Base-by-base conservation (phyloP, 1,140 invertebrate species). In the Oncopeltus fasciatus region DNA sequence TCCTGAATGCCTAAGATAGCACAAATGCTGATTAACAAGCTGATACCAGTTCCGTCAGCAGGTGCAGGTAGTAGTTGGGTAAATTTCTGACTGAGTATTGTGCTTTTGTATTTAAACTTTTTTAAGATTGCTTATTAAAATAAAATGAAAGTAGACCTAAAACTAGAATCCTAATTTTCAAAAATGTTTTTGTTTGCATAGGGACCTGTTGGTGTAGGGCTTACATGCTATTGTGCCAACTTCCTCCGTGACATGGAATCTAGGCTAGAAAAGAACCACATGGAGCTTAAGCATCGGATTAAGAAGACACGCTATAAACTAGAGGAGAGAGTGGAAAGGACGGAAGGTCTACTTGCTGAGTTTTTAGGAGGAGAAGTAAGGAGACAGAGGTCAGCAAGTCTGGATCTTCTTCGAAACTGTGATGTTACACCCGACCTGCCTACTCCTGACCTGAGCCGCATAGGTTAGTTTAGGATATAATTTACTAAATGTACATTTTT, bases 191-290 rank as follows among this genome's bases (percentile, higher is more conserved):
- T 24, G 4, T 44, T 24, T 18, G 2, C 44, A 26, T 43, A 81
- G 74, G 92, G 93, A 4, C 92, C 92, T 0, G 83, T 94, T 11
- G 91, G 92, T 1, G 87, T 92, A 9, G 87, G 88, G 0, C 88
- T 90, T 68, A 86, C 86, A 1, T 90, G 87, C 71, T 87, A 87
- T 68, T 89, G 87, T 71, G 80, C 79, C 12, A 77, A 77, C 20
- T 86, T 92, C 68, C 87, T 95, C 70, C 81, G 86, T 64, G 86
- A 92, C 63, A 83, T 95, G 71, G 91, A 95, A 72, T 83, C 88
- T 53, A 85, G 87, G 64, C 70, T 95, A 14, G 90, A 90, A 68
- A 80, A 83, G 65, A 88, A 92, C 68, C 89, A 90, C 63, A 83
- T 88, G 61, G 89, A 92, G 68, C 69, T 95, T 2, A 88, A 92